Percentiles rank a stretch among this genome's conserved stretches.
phyloP scores from a whole-genome alignment of 2,888 invertebrate species.

The Melipona beecheii region DNA sequence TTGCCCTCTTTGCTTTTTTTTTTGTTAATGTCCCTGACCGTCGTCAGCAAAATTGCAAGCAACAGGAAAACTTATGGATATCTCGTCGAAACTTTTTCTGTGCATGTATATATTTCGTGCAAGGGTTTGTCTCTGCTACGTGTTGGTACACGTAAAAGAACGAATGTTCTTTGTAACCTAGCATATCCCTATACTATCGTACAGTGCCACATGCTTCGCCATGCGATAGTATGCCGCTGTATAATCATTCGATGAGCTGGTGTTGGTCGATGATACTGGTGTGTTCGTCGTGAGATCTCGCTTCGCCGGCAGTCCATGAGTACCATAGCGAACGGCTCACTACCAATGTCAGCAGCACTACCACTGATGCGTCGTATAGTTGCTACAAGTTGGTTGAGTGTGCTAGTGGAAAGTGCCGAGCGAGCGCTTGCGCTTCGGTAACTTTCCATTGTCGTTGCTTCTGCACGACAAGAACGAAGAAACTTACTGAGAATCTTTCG shows the following conservation, averaged over 20 bases:
- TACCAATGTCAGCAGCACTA: conserved; percentile 60
- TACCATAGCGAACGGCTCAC: conserved; percentile 52
- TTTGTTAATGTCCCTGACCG: conserved; percentile 16
- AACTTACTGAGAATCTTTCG: conserved; percentile 48
- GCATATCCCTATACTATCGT: conserved; percentile 29
- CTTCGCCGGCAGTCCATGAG: conserved; percentile 47
- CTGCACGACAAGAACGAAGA: conserved; percentile 44
- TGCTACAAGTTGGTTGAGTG: conserved; percentile 63
- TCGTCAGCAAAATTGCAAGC: conserved; percentile 38
- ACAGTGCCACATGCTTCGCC: conserved; percentile 31
- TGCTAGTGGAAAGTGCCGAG: conserved; percentile 77
- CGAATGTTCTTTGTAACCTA: conserved; percentile 38
- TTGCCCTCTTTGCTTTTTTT: conserved; percentile 18
- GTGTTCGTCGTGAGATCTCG: conserved; percentile 60
- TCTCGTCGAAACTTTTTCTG: conserved; percentile 51
- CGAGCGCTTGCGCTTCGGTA: conserved; percentile 71
- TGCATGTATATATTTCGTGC: conserved; percentile 4
- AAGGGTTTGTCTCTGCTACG: conserved; percentile 23
- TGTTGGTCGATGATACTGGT: conserved; percentile 42
- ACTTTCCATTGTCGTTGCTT: conserved; percentile 72
- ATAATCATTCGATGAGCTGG: conserved; percentile 40
- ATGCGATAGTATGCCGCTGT: conserved; percentile 41
- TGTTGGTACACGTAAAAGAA: conserved; percentile 14
- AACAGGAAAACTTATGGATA: conserved; percentile 33
- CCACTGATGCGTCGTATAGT: conserved; percentile 47